Percentiles rank a stretch among this genome's conserved stretches.
phyloP scores from a whole-genome alignment of 2,797 vertebrate species.

The Myotis planiceps region DNA sequence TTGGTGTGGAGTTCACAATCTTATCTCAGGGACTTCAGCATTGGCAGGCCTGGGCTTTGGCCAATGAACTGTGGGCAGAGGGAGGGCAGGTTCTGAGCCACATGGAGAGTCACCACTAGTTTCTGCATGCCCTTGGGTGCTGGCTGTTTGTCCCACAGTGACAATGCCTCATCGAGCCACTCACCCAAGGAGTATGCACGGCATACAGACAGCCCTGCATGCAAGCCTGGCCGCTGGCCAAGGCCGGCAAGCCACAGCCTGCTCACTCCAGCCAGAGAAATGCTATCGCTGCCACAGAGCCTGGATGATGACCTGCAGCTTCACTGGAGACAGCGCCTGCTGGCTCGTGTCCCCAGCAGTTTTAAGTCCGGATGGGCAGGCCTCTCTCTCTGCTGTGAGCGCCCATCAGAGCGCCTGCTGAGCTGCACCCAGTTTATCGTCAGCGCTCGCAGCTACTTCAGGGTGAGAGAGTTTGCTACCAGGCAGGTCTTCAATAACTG shows the following conservation, averaged over 20 bases:
- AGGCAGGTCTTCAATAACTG: not conserved
- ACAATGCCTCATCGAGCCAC: not conserved
- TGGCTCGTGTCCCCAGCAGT: not conserved
- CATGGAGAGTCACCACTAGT: fast-evolving
- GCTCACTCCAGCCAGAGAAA: not conserved
- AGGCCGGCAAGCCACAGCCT: not conserved
- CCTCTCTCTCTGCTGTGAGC: not conserved
- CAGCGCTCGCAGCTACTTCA: not conserved
- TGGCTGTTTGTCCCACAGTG: not conserved
- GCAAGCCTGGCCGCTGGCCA: not conserved
- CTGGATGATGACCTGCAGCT: not conserved
- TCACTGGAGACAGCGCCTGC: not conserved
- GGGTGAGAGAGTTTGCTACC: not conserved
- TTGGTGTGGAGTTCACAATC: not conserved
- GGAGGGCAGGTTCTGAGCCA: not conserved
- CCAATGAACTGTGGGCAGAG: not conserved
- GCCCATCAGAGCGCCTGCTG: not conserved
- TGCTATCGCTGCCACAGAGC: not conserved
- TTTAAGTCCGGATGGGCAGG: not conserved
- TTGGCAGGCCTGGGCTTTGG: not conserved
- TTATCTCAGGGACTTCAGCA: not conserved
- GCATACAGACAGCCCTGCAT: not conserved
- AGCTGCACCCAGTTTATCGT: not conserved
- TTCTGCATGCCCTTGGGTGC: not conserved
- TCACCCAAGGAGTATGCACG: not conserved